phyloP scores from a whole-genome alignment of 2,888 invertebrate species.

The Stegophylla sp. region DNA sequence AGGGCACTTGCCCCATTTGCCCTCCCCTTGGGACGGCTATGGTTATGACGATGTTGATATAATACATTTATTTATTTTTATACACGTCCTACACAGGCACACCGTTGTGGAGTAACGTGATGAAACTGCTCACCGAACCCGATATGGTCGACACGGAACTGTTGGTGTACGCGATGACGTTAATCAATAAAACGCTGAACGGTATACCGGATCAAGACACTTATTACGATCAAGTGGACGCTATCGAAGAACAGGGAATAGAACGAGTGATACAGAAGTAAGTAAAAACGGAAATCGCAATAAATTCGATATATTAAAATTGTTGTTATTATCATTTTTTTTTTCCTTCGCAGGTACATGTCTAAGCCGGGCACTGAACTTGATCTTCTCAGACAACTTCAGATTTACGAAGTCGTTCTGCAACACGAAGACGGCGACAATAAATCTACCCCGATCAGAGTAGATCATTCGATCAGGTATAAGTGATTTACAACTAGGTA shows the following conservation, averaged over 20 bases:
- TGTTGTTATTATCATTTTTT: slow-evolving; percentile 47
- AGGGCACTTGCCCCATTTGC: too few species aligned
- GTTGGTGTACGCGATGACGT: slow-evolving; percentile 92
- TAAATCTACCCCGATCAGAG: slow-evolving; percentile 71
- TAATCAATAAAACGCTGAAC: slow-evolving; percentile 93
- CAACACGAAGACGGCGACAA: slow-evolving; percentile 86
- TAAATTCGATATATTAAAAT: neutral
- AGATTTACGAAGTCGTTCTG: slow-evolving; percentile 92
- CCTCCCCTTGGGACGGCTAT: too few species aligned
- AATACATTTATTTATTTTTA: too few species aligned
- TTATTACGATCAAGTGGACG: slow-evolving; percentile 96
- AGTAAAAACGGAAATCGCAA: slow-evolving; percentile 64
- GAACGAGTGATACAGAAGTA: slow-evolving; percentile 81
- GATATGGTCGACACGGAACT: slow-evolving; percentile 97
- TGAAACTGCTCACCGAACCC: slow-evolving; percentile 88
- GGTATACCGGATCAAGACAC: slow-evolving; percentile 94
- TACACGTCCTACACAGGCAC: slow-evolving; percentile 65
- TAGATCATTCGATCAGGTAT: slow-evolving; percentile 70
- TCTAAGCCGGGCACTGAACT: slow-evolving; percentile 90
- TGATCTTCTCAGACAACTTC: slow-evolving; percentile 90
- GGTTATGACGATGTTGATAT: too few species aligned
- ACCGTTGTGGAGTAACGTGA: slow-evolving; percentile 79
- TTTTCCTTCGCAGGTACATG: too few species aligned
- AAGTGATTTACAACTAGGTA: slow-evolving; percentile 39
- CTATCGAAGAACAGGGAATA: slow-evolving; percentile 92